Base-by-base conservation (phyloP, 1,140 invertebrate species). In the Drosophila kanapiae region DNA sequence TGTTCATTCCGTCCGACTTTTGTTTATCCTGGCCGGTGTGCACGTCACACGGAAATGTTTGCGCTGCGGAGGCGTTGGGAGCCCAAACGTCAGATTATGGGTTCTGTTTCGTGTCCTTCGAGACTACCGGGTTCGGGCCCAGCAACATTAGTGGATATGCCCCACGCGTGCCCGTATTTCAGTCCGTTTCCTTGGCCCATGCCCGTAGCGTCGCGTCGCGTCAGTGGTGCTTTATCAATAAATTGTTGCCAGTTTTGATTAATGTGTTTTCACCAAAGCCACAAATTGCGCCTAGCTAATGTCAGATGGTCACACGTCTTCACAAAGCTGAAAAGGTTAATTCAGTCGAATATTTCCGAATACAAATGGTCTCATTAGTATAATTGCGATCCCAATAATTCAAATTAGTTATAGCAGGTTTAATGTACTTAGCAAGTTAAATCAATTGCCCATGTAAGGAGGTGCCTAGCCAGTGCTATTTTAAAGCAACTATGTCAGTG, bases 81-180 rank as follows among this genome's bases (percentile, higher is more conserved):
- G 8, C 48, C 61, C 60, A 69, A 61, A 48, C 51, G 57, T 71
- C 59, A 74, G 76, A 87, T 87, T 83, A 74, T 69, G 53, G 68
- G 63, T 53, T 82, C 79, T 49, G 56, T 65, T 79, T 62, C 70
- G 81, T 82, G 82, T 70, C 82, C 82, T 87, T 82, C 72, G 59
- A 48, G 37, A 35, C 63, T 57, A 59, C 43, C 37, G 37, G 16
- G 31, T 54, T 67, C 54, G 70, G 8, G n/a, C 53, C 63, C 61
- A 60, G 60, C 49, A 59, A 58, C 70, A 82, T 80, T 79, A 70
- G 68, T 61, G 57, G 56, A 33, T 56, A 65, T 40, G 64, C 56
- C 61, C 61, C 68, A 82, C 79, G 75, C 70, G 69, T 68, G 69
- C 42, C 71, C 45, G 53, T 62, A 37, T 61, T 56, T 16, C 72